Evolutionary conservation across 1,140 invertebrate species (phyloP).

Genomic region (Drosophila baimaii): DNA sequence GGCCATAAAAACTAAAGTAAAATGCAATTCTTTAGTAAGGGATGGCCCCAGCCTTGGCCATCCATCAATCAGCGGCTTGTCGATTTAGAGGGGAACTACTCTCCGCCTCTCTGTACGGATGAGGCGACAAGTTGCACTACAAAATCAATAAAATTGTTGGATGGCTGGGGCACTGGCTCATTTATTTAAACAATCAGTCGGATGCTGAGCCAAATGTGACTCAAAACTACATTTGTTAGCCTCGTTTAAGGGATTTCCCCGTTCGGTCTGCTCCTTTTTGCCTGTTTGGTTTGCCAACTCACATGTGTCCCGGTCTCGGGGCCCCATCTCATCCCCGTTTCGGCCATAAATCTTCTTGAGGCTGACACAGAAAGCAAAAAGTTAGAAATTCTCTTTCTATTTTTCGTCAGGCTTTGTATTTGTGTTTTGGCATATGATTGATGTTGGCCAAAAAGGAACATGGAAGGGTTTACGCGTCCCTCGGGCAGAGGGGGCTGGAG

Average conservation of each 20-base stretch:
- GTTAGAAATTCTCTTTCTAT: slow-evolving; percentile 53
- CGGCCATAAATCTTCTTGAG: slow-evolving; percentile 69
- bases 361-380: slow-evolving; percentile 57
- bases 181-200: slow-evolving; percentile 69
- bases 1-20: slow-evolving; percentile 44
- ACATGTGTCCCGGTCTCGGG: slow-evolving; percentile 43
- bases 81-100: slow-evolving; percentile 3
- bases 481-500: neutral
- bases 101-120: too few species aligned
- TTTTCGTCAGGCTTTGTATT: slow-evolving; percentile 52
- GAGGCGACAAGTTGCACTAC: slow-evolving; percentile 32
- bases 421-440: slow-evolving; percentile 55
- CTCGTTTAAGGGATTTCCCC: slow-evolving; percentile 13
- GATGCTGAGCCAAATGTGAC: slow-evolving; percentile 49
- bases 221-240: slow-evolving; percentile 65
- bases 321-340: slow-evolving; percentile 31
- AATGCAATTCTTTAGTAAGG: slow-evolving; percentile 46
- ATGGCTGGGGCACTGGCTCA: slow-evolving; percentile 6
- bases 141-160: slow-evolving; percentile 60
- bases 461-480: neutral
- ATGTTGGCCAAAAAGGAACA: slow-evolving; percentile 16
- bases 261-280: slow-evolving; percentile 3
- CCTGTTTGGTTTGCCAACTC: slow-evolving; percentile 29
- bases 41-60: neutral
- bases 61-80: slow-evolving; percentile 54